These are phyloP conservation scores for Cuniculus paca DNA, from an alignment of 2,797 vertebrate genomes.

Conservation along the genomic window DNA sequence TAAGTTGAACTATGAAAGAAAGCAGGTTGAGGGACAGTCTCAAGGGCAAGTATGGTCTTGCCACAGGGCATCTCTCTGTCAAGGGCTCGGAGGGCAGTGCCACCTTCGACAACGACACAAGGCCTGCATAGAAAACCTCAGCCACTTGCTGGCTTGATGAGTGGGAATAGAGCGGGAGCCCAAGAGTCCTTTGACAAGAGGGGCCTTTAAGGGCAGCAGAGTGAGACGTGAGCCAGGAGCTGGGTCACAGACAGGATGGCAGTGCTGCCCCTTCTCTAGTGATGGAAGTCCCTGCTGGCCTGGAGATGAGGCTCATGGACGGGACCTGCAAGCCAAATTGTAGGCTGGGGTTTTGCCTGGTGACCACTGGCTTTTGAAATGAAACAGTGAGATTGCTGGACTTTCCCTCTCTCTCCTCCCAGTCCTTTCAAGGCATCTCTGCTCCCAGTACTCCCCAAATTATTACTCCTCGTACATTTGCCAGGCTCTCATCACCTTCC, in stretches of 20 bases:
- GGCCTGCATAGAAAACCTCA: background rate
- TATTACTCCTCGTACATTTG: background rate
- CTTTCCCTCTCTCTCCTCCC: background rate
- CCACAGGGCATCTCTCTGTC: background rate
- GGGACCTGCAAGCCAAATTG: no score
- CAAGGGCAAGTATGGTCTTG: accelerated
- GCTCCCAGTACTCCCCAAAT: background rate
- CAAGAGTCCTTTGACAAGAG: background rate
- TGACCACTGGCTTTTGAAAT: background rate
- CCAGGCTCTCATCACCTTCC: background rate
- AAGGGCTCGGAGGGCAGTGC: accelerated
- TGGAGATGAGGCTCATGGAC: accelerated
- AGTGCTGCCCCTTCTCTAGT: background rate
- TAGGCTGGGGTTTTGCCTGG: background rate
- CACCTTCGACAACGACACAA: background rate
- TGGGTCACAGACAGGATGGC: background rate
- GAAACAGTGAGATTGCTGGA: background rate
- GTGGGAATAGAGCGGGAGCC: background rate
- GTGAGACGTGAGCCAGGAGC: no score
- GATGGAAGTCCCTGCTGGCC: background rate
- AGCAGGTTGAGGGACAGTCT: background rate
- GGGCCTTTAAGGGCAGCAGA: background rate
- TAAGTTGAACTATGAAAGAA: background rate
- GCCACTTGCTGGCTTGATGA: background rate
- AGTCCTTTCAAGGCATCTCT: background rate